These are phyloP conservation scores for Mustela lutreola DNA, from an alignment of 2,113 vertebrate species.

Conservation along the genomic window DNA sequence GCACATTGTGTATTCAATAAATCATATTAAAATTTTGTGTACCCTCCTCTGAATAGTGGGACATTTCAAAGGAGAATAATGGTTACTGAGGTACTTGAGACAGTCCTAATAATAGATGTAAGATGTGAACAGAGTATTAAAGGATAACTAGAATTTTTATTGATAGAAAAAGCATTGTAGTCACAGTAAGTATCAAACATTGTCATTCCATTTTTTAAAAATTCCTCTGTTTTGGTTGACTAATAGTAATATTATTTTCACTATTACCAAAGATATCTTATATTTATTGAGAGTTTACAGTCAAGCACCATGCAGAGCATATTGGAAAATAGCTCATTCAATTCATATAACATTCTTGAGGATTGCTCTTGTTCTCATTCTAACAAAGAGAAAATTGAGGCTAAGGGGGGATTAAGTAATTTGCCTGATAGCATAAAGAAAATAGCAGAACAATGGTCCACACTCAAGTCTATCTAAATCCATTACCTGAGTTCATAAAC, in stretches of 20 bases:
- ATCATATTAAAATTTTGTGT: background rate
- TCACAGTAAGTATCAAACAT: background rate
- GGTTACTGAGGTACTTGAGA: background rate
- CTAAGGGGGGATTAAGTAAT: background rate
- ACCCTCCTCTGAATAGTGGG: background rate
- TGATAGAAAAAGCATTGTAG: background rate
- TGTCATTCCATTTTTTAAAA: background rate
- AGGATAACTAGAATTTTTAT: background rate
- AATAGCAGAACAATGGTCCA: background rate
- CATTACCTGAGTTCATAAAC: background rate
- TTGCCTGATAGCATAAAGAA: background rate
- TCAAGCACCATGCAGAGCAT: background rate
- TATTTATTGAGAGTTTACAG: conserved; percentile 23
- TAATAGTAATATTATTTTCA: background rate
- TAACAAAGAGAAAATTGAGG: background rate
- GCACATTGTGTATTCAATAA: background rate
- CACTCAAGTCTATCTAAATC: background rate
- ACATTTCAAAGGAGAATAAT: conserved; percentile 6
- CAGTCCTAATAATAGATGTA: background rate
- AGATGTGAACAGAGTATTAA: background rate
- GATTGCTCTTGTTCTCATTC: background rate
- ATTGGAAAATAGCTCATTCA: conserved; percentile 15
- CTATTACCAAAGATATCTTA: background rate
- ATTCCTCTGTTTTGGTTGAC: background rate
- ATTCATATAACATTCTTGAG: background rate